Evolutionary conservation across 1,140 invertebrate species (phyloP).

Genomic region (Drosophila leontia): DNA sequence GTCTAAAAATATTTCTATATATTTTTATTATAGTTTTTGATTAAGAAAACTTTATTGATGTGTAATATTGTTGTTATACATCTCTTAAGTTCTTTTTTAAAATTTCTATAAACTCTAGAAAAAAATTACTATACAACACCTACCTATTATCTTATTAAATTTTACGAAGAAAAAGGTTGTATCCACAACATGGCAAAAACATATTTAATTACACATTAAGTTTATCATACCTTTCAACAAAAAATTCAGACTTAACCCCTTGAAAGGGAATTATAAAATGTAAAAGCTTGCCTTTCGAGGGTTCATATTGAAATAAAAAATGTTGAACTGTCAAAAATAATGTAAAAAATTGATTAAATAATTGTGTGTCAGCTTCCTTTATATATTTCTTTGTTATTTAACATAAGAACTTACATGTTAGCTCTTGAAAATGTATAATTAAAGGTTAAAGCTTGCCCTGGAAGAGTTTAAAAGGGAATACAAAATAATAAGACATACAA

Average conservation of each 20-base stretch:
- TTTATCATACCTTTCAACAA: background rate
- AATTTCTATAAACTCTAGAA: too few species aligned
- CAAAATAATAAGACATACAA: background rate
- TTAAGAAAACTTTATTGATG: too few species aligned
- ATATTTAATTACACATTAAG: background rate
- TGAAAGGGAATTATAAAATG: background rate
- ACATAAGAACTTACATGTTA: background rate
- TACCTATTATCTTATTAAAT: background rate
- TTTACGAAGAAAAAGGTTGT: background rate
- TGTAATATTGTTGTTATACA: background rate
- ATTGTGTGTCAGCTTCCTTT: background rate
- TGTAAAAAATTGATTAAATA: slow-evolving; percentile 7
- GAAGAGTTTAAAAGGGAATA: background rate
- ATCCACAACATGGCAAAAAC: background rate
- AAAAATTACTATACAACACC: too few species aligned
- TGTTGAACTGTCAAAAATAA: background rate
- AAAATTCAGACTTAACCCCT: background rate
- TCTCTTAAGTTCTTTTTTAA: too few species aligned
- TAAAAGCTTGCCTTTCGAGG: background rate
- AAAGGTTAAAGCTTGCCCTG: background rate
- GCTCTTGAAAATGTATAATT: background rate
- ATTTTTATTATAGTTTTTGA: too few species aligned
- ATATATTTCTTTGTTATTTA: background rate
- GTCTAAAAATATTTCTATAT: background rate
- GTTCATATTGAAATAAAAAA: background rate